phyloP scores from a whole-genome alignment of 2,888 invertebrate species.

The Cephonodes hylas region DNA sequence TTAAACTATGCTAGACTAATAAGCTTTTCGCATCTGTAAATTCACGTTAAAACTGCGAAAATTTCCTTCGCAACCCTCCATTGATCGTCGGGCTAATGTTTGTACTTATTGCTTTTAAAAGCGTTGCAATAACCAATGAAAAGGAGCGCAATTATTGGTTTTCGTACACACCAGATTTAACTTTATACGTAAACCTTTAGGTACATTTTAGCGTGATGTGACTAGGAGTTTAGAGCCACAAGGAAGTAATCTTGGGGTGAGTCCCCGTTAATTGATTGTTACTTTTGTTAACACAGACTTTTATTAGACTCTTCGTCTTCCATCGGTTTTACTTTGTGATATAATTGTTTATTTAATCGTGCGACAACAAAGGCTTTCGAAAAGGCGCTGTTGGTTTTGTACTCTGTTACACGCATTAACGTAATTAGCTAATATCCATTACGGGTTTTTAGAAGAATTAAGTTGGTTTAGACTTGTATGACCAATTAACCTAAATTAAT shows the following conservation, averaged over 20 bases:
- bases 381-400: neutral
- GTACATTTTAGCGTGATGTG: slow-evolving; percentile 16
- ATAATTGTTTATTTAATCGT: slow-evolving; percentile 24
- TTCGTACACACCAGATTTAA: slow-evolving; percentile 13
- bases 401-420: neutral
- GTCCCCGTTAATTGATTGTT: slow-evolving; percentile 55
- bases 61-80: slow-evolving; percentile 5
- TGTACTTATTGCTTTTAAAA: slow-evolving; percentile 11
- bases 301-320: slow-evolving; percentile 33
- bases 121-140: slow-evolving; percentile 21
- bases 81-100: slow-evolving; percentile 1
- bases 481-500: no score
- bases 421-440: neutral
- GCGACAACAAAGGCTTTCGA: slow-evolving; percentile 21
- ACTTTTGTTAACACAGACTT: slow-evolving; percentile 45
- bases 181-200: slow-evolving; percentile 6
- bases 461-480: neutral
- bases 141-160: slow-evolving; percentile 1
- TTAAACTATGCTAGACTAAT: neutral
- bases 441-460: neutral
- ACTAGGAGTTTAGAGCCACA: slow-evolving; percentile 15
- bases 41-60: neutral
- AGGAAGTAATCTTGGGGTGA: slow-evolving; percentile 42
- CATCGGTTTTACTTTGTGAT: slow-evolving; percentile 24
- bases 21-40: neutral